These are phyloP conservation scores for Tichodroma muraria DNA, from an alignment of 2,113 vertebrate species.

Conservation along the genomic window DNA sequence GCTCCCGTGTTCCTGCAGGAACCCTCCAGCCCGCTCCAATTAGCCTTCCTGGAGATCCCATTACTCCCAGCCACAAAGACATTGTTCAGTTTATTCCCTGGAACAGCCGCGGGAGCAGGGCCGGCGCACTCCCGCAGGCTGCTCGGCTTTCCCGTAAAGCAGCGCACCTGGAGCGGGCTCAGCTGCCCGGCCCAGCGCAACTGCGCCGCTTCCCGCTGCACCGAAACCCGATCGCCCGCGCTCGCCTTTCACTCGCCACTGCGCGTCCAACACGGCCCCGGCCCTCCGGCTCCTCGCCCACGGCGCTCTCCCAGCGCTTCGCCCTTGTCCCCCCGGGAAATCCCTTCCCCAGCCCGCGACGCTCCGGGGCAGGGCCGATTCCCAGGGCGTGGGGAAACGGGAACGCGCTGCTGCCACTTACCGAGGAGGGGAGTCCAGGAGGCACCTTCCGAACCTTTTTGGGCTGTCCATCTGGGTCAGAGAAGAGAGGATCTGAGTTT, in stretches of 20 bases:
- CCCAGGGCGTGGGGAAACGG: background rate
- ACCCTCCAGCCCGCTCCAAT: background rate
- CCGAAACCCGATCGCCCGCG: background rate
- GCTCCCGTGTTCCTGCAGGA: slow-evolving; percentile 5
- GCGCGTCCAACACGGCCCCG: background rate
- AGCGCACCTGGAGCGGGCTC: slow-evolving; percentile 34
- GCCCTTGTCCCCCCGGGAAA: background rate
- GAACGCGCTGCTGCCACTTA: slow-evolving; percentile 59
- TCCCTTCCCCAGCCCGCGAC: background rate
- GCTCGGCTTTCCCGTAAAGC: background rate
- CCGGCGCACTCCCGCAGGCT: background rate
- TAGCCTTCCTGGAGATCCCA: slow-evolving; percentile 45
- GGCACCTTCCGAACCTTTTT: slow-evolving; percentile 98
- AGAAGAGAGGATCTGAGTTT: background rate
- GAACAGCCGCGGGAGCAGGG: background rate
- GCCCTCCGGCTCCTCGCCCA: background rate
- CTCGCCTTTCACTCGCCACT: background rate
- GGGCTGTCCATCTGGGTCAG: slow-evolving; percentile 83
- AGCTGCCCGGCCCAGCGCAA: background rate
- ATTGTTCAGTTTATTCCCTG: background rate
- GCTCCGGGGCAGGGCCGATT: background rate
- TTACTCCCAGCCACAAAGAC: slow-evolving; percentile 43
- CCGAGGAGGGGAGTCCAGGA: slow-evolving; percentile 95
- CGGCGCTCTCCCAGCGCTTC: background rate
- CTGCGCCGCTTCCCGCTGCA: background rate